Conservation (phyloP, 2,888 invertebrate species). For the Panopea generosa region DNA sequence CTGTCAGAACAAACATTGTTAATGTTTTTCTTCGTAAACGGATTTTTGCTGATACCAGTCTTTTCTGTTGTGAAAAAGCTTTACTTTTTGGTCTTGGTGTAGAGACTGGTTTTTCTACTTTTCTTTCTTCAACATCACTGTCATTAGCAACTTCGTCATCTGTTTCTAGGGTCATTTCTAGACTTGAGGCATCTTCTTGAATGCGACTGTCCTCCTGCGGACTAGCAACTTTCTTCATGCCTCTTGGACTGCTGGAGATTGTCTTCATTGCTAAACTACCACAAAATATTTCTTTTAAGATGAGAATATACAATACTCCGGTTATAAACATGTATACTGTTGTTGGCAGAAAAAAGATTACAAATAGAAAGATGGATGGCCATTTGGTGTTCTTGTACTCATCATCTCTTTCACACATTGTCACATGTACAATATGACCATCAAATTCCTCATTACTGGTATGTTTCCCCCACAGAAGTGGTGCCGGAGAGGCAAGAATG, state of each 20-base stretch:
- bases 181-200: neutral
- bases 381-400: slow-evolving; percentile 26
- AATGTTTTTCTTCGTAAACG: slow-evolving; percentile 32
- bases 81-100: slow-evolving; percentile 5
- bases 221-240: neutral
- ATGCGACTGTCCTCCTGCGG: neutral
- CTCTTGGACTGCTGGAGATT: neutral
- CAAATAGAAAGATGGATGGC: slow-evolving; percentile 21
- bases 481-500: slow-evolving; percentile 16
- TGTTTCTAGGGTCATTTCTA: neutral
- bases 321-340: slow-evolving; percentile 24
- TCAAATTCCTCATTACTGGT: slow-evolving; percentile 12
- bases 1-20: slow-evolving; percentile 42
- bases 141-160: slow-evolving; percentile 8
- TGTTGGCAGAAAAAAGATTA: slow-evolving; percentile 22
- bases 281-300: slow-evolving; percentile 27
- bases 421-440: slow-evolving; percentile 12
- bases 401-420: slow-evolving; percentile 33
- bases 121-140: slow-evolving; percentile 20
- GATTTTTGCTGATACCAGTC: slow-evolving; percentile 11
- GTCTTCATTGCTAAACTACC: slow-evolving; percentile 19
- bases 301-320: slow-evolving; percentile 26
- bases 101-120: slow-evolving; percentile 1
- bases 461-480: slow-evolving; percentile 35
- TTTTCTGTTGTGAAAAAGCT: neutral